These are phyloP conservation scores for Bergia puertoricense DNA, from an alignment of 92 coral and sea anemone species.

Conservation along the genomic window DNA sequence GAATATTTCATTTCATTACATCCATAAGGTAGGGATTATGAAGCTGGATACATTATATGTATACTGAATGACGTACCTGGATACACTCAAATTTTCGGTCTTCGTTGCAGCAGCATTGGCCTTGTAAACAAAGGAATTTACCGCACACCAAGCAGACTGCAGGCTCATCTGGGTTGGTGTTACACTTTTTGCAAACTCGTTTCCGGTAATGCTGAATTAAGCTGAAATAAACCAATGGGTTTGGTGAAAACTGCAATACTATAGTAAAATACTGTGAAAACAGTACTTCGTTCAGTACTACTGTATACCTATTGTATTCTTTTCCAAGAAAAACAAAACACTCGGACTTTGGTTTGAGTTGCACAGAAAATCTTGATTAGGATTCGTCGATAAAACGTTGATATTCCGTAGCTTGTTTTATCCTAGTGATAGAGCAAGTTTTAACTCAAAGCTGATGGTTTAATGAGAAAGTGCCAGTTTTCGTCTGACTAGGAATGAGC, in stretches of 20 bases:
- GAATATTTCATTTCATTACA: too few relatives aligned
- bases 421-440: too few relatives aligned
- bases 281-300: background rate
- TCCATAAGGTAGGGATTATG: too few relatives aligned
- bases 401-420: too few relatives aligned
- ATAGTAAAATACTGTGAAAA: background rate
- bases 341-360: too few relatives aligned
- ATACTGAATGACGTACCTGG: constrained; percentile 57
- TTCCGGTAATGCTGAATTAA: constrained; percentile 94
- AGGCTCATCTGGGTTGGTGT: constrained; percentile 87
- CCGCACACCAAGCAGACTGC: constrained; percentile 99
- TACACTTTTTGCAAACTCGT: constrained; percentile 80
- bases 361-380: too few relatives aligned
- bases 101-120: constrained; percentile 74
- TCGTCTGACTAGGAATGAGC: too few relatives aligned
- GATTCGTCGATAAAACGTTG: too few relatives aligned
- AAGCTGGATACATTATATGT: background rate
- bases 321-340: background rate
- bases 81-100: constrained; percentile 80
- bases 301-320: background rate
- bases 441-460: too few relatives aligned
- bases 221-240: constrained; percentile 44
- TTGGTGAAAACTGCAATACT: background rate
- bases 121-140: constrained; percentile 85
- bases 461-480: too few relatives aligned